phyloP scores from a whole-genome alignment of 2,797 vertebrate genomes.

The Xiphophorus birchmanni region DNA sequence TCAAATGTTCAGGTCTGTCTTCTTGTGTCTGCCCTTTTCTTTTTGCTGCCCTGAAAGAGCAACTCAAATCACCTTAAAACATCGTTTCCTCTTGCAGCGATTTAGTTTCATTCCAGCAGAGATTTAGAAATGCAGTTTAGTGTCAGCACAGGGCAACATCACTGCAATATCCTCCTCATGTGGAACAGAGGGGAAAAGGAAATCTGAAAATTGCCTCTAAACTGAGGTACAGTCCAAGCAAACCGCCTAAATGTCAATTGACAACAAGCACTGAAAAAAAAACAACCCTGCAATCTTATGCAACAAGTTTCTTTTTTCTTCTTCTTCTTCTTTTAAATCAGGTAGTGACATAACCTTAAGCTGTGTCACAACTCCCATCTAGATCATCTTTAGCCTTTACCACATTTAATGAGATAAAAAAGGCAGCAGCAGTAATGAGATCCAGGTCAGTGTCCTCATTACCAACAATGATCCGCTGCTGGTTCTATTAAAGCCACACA shows the following conservation, averaged over 20 bases:
- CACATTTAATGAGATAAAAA: slow-evolving; percentile 36
- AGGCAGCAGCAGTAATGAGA: slow-evolving; percentile 42
- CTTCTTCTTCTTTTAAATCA: slow-evolving; percentile 11
- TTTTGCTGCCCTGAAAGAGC: background rate
- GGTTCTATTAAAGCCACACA: slow-evolving; percentile 63
- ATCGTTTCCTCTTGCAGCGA: background rate
- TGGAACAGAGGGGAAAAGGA: slow-evolving; percentile 3
- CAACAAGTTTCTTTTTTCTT: background rate
- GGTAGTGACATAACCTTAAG: slow-evolving; percentile 20
- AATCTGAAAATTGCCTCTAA: slow-evolving; percentile 13
- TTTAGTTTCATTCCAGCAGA: slow-evolving; percentile 10
- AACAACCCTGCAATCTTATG: slow-evolving; percentile 3
- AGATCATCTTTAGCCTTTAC: background rate
- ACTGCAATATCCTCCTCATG: background rate
- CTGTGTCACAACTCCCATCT: slow-evolving; percentile 7
- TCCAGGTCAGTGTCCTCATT: slow-evolving; percentile 59
- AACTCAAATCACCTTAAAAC: background rate
- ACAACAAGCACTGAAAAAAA: slow-evolving; percentile 17
- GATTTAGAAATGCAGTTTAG: slow-evolving; percentile 15
- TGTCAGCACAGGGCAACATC: background rate
- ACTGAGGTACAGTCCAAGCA: background rate
- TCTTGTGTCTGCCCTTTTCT: background rate
- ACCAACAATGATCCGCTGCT: slow-evolving; percentile 55
- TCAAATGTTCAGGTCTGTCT: background rate
- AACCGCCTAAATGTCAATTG: slow-evolving; percentile 12